Percentiles rank a stretch among this genome's conserved stretches.
phyloP scores from a whole-genome alignment of 2,113 vertebrate genomes.

The Oophaga pumilio region DNA sequence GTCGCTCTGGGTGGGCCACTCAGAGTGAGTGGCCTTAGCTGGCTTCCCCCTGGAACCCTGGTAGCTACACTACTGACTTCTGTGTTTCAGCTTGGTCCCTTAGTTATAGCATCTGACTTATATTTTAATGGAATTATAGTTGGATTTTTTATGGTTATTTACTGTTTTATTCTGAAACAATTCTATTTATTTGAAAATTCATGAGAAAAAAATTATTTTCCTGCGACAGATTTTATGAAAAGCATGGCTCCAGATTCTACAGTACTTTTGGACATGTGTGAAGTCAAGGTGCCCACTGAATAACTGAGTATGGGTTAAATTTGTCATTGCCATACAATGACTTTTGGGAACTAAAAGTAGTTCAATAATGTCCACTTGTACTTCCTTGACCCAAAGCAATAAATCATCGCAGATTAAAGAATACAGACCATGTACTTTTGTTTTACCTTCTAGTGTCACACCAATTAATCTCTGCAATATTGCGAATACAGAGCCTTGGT shows the following conservation, averaged over 20 bases:
- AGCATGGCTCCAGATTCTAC: background rate
- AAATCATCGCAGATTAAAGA: constrained; percentile 50
- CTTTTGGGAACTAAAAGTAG: constrained; percentile 50
- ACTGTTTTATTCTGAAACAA: background rate
- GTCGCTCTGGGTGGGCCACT: too few relatives aligned
- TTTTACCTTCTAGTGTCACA: constrained; percentile 47
- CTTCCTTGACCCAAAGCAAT: constrained; percentile 26
- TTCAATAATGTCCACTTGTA: constrained; percentile 50
- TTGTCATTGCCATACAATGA: constrained; percentile 26
- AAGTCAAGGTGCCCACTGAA: constrained; percentile 30
- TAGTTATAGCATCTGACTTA: too few relatives aligned
- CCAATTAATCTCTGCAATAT: constrained; percentile 45
- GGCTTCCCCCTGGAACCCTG: too few relatives aligned
- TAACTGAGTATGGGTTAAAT: constrained; percentile 39
- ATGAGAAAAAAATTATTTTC: background rate
- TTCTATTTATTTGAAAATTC: background rate
- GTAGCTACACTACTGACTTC: too few relatives aligned
- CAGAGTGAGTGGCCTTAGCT: too few relatives aligned
- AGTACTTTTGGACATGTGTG: constrained; percentile 15
- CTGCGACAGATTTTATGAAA: background rate
- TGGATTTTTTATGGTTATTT: background rate
- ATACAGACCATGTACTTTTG: constrained; percentile 36
- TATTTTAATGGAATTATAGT: too few relatives aligned
- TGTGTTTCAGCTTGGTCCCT: too few relatives aligned
- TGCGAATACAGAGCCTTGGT: background rate